Evolutionary conservation across 2,797 vertebrate species (phyloP), one percentile per base, ranked within the genome.

Genomic region (Gila robusta): DNA sequence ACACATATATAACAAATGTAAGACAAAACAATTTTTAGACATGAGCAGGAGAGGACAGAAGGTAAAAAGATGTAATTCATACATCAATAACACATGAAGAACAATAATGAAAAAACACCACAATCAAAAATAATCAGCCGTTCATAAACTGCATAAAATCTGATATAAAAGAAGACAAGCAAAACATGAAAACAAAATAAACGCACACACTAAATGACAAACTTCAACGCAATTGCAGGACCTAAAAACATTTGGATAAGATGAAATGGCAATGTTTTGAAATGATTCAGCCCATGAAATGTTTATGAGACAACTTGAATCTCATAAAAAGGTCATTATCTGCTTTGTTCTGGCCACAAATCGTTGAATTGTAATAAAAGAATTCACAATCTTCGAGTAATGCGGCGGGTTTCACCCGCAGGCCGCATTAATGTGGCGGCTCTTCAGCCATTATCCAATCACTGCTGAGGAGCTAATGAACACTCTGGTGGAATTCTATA

Each of bases 381-480:
- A 79, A 85, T 59, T 32, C 64, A 54, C 74, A 70, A 56, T 79
- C 78, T 79, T 54, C 17, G 17, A 78, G 47, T 59, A 71, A 85
- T 79, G 19, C 52, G 9, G 66, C 19, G 7, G 39, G 72, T 79
- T 80, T 80, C 67, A 79, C 64, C 82, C 74, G 21, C 64, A 79
- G 35, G 49, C n/a, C 23, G 11, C 67, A 72, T 70, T 83, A 54
- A 79, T 73, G 76, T 87, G 76, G 37, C 16, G 35, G 32, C 64
- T 81, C 54, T 81, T 37, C 71, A 82, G 78, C 71, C 32, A 69
- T 82, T 85, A 80, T 72, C 71, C 82, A 77, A 85, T 85, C 52
- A 54, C 67, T 79, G 56, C 54, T 54, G 47, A 70, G 39, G 66
- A 77, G 44, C 54, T 85, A 88, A 88, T 85, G 83, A 85, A 85